Percentiles rank a stretch among this genome's conserved stretches.
These are phyloP conservation scores for Mormyrus hasselquistii DNA, from an alignment of 2,797 vertebrate genomes.

Conservation along the genomic window DNA sequence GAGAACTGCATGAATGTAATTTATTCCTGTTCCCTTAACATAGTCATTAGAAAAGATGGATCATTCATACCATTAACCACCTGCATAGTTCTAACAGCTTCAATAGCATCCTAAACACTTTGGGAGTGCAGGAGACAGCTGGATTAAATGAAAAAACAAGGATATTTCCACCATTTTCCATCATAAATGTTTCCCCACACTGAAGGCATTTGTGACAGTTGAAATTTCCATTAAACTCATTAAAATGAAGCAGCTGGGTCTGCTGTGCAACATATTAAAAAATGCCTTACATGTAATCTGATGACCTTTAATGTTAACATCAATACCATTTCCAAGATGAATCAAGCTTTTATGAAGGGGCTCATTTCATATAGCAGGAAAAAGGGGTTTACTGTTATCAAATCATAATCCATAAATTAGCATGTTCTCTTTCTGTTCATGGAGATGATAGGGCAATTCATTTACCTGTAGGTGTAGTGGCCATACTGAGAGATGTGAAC, in stretches of 20 bases:
- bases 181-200: not conserved
- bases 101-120: not conserved
- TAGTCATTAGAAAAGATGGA: not conserved
- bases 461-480: not conserved
- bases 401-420: not conserved
- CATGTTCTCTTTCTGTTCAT: not conserved
- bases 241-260: not conserved
- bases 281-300: not conserved
- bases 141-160: not conserved
- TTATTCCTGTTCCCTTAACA: not conserved
- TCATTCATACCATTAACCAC: not conserved
- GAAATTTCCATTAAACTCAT: not conserved
- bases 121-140: not conserved
- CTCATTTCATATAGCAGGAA: not conserved
- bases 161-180: not conserved
- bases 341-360: not conserved
- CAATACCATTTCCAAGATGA: not conserved
- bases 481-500: not conserved
- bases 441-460: not conserved
- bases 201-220: not conserved
- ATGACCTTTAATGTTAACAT: not conserved
- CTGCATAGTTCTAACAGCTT: not conserved
- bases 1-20: not conserved
- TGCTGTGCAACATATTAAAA: not conserved
- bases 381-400: not conserved